Evolutionary conservation across 2,888 invertebrate genomes (phyloP).

Genomic region (Latrodectus hesperus): DNA sequence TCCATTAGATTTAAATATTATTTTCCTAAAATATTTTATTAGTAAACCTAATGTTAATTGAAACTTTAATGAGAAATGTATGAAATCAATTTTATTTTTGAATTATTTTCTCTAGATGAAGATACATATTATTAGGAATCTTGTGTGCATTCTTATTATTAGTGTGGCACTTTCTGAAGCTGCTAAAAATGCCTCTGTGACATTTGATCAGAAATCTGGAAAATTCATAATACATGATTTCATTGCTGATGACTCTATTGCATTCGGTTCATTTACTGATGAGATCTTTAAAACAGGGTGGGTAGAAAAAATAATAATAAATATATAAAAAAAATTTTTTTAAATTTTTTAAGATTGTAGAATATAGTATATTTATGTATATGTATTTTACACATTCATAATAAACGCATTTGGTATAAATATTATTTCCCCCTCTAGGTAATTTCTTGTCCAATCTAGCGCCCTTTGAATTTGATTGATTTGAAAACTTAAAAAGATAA

Average conservation of each 20-base stretch:
- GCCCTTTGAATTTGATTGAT: no score
- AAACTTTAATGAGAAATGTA: neutral
- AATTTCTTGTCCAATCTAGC: no score
- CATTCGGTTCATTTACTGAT: constrained; percentile 57
- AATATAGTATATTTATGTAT: no score
- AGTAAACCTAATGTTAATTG: neutral
- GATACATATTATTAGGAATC: neutral
- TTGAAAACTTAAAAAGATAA: no score
- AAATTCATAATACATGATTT: constrained; percentile 39
- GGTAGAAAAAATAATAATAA: neutral
- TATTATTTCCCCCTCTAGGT: no score
- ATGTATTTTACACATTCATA: no score
- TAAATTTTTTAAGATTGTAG: no score
- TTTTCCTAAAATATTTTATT: neutral
- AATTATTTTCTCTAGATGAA: neutral
- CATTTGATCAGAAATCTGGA: constrained; percentile 35
- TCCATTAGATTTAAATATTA: no score
- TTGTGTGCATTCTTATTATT: neutral
- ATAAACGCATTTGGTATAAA: no score
- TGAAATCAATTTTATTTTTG: neutral
- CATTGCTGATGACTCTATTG: constrained; percentile 50
- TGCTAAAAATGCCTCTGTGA: constrained; percentile 57
- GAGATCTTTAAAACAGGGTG: constrained; percentile 63
- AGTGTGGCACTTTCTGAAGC: neutral
- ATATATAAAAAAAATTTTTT: no score